phyloP scores from a whole-genome alignment of 2,888 invertebrate species.

The Thyatira batis region DNA sequence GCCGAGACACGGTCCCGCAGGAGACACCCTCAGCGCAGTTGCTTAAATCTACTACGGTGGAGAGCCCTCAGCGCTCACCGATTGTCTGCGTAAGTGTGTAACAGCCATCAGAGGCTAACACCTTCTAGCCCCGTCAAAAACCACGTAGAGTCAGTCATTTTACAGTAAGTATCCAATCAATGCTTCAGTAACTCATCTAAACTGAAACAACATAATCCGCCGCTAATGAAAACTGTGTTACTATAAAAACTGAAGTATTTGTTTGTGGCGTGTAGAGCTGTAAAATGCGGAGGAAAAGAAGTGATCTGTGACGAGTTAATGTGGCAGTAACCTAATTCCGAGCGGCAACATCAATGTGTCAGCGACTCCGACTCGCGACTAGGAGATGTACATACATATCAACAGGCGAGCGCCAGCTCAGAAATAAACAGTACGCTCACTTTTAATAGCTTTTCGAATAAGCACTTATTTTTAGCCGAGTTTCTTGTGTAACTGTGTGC shows the following conservation, averaged over 20 bases:
- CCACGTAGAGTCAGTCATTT: not conserved
- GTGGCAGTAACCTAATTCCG: conserved; percentile 5
- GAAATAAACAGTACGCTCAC: not conserved
- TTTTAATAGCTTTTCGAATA: not conserved
- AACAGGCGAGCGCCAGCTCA: not conserved
- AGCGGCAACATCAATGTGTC: conserved; percentile 2
- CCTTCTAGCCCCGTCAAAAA: too few relatives aligned
- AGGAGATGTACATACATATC: not conserved
- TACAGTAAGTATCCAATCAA: not conserved
- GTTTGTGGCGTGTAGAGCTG: not conserved
- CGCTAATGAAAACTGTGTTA: not conserved
- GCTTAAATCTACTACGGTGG: too few relatives aligned
- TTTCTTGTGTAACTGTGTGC: too few relatives aligned
- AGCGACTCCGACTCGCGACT: not conserved
- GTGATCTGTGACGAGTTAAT: conserved; percentile 1
- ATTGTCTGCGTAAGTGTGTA: too few relatives aligned
- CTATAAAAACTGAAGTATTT: not conserved
- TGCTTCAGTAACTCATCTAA: not conserved
- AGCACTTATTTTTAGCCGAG: too few relatives aligned
- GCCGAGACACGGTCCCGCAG: too few relatives aligned
- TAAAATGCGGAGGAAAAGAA: not conserved
- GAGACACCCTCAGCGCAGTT: too few relatives aligned
- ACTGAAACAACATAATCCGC: not conserved
- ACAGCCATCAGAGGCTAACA: too few relatives aligned
- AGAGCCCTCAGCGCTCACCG: too few relatives aligned